A percentile compares a stretch with the other conserved stretches of the same genome.
These are phyloP conservation scores for Copidosoma floridanum DNA, from an alignment of 1,140 invertebrate genomes.

Conservation along the genomic window DNA sequence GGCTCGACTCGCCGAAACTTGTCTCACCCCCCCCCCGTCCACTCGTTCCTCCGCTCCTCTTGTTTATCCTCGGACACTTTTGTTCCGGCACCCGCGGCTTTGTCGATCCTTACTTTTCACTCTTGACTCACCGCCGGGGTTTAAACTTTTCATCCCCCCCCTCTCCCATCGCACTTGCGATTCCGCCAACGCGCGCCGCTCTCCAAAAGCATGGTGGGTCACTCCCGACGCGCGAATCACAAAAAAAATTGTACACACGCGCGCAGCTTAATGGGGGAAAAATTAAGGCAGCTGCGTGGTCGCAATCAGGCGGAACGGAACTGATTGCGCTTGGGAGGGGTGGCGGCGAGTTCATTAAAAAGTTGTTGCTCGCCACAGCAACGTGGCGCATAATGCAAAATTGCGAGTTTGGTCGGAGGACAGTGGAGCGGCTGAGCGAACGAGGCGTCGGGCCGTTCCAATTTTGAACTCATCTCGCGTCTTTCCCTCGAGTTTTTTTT, in stretches of 20 bases:
- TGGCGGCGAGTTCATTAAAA: conserved; percentile 6
- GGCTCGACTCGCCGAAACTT: no score
- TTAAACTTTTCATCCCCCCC: not conserved
- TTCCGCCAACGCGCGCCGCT: not conserved
- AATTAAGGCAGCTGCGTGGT: not conserved
- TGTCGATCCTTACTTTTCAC: conserved; percentile 11
- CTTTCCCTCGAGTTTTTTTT: not conserved
- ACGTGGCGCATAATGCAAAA: no score
- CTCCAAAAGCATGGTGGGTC: no score
- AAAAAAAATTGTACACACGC: no score
- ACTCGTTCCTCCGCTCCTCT: not conserved
- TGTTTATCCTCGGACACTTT: not conserved
- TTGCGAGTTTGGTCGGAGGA: no score
- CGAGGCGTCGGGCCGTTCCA: no score
- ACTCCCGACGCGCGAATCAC: no score
- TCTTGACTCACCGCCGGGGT: conserved; percentile 5
- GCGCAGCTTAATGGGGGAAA: no score
- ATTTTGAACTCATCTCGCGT: not conserved
- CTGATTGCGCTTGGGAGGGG: not conserved
- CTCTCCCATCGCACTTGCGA: not conserved
- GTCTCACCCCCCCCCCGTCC: conserved; percentile 15
- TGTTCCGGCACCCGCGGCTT: no score
- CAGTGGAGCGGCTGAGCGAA: no score
- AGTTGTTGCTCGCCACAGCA: not conserved
- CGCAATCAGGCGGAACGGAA: not conserved